phyloP scores from a whole-genome alignment of 2,888 invertebrate genomes.

The Ditylenchus weischeri region DNA sequence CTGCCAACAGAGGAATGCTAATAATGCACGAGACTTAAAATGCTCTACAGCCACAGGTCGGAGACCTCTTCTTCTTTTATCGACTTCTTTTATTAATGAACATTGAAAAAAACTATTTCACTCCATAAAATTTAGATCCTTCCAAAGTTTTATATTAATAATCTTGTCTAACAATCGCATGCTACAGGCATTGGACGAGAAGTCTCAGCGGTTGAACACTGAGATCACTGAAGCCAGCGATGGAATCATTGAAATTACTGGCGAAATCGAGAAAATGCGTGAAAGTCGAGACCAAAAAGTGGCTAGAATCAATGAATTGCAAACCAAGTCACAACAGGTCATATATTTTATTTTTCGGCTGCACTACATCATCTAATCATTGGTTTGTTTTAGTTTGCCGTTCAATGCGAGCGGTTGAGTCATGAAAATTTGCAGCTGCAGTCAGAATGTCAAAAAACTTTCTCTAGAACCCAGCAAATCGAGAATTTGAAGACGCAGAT shows the following conservation, averaged over 20 bases:
- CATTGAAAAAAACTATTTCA: too few relatives aligned
- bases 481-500: conserved; percentile 43
- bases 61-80: too few relatives aligned
- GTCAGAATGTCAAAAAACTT: conserved; percentile 41
- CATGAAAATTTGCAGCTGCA: conserved; percentile 55
- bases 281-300: conserved; percentile 85
- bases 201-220: conserved; percentile 75
- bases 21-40: too few relatives aligned
- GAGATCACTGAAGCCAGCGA: conserved; percentile 66
- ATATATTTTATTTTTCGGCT: neutral
- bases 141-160: too few relatives aligned
- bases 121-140: too few relatives aligned
- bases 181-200: conserved; percentile 67
- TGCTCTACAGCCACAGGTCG: too few relatives aligned
- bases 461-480: conserved; percentile 38
- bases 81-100: too few relatives aligned
- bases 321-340: conserved; percentile 74
- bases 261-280: conserved; percentile 88
- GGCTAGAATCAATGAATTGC: conserved; percentile 65
- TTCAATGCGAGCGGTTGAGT: conserved; percentile 56
- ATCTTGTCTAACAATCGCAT: too few relatives aligned
- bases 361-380: conserved; percentile 14
- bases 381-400: conserved; percentile 39
- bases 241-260: conserved; percentile 43
- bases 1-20: too few relatives aligned